A percentile compares a stretch with the other conserved stretches of the same genome.
phyloP scores from a whole-genome alignment of 2,888 invertebrate genomes.

The Parasteatoda lunata region DNA sequence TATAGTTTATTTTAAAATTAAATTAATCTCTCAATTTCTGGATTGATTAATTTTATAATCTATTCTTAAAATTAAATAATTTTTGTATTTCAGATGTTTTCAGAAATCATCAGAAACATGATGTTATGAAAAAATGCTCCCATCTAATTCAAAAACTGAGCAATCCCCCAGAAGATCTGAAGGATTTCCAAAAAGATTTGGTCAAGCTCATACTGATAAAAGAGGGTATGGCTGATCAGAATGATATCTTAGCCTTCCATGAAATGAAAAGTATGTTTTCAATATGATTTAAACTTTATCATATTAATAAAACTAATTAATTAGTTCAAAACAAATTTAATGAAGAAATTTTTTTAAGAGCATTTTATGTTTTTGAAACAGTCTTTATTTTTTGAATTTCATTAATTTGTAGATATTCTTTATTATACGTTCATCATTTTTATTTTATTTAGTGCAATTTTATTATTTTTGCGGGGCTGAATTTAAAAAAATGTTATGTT shows the following conservation, averaged over 20 bases:
- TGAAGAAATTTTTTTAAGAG: background rate
- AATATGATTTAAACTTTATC: background rate
- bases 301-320: background rate
- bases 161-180: constrained; percentile 46
- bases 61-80: background rate
- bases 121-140: constrained; percentile 42
- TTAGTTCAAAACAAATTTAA: background rate
- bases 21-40: no score
- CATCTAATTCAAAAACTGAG: constrained; percentile 51
- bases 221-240: constrained; percentile 53
- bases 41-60: no score
- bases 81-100: constrained; percentile 24
- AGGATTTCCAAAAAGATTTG: constrained; percentile 55
- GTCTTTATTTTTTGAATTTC: background rate
- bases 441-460: no score
- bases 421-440: background rate
- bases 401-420: background rate
- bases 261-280: constrained; percentile 47
- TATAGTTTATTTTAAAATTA: no score
- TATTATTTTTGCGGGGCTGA: no score
- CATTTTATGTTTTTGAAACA: background rate
- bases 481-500: no score
- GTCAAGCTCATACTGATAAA: constrained; percentile 45
- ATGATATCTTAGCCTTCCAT: constrained; percentile 46
- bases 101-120: constrained; percentile 50